Conservation (phyloP, 1,140 invertebrate genomes). For the Drosophila santomea region DNA sequence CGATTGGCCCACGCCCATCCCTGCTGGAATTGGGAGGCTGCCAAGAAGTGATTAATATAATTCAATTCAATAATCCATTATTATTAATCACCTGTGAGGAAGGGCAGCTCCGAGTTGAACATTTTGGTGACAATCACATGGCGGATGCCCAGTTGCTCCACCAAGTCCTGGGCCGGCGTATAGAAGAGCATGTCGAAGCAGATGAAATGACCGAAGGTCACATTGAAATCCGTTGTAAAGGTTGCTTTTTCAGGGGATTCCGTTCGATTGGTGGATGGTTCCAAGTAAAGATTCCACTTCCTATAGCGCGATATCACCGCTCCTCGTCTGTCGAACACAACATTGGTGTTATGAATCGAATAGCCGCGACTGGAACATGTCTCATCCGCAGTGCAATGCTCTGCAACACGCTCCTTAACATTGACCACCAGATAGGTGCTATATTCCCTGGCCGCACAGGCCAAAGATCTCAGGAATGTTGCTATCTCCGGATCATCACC, state of each 20-base stretch:
- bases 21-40: slow-evolving; percentile 87
- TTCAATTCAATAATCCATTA: too few relatives aligned
- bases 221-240: slow-evolving; percentile 93
- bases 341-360: slow-evolving; percentile 89
- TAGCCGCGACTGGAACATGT: slow-evolving; percentile 73
- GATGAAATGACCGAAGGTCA: slow-evolving; percentile 91
- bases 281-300: slow-evolving; percentile 89
- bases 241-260: slow-evolving; percentile 84
- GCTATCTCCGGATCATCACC: slow-evolving; percentile 18
- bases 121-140: slow-evolving; percentile 90
- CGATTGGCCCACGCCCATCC: slow-evolving; percentile 86
- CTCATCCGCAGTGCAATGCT: slow-evolving; percentile 83
- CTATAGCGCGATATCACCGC: slow-evolving; percentile 88
- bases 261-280: slow-evolving; percentile 60
- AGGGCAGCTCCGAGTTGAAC: slow-evolving; percentile 90
- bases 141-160: slow-evolving; percentile 84
- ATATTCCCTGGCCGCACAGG: slow-evolving; percentile 59
- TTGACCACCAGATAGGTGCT: slow-evolving; percentile 89
- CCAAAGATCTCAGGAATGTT: slow-evolving; percentile 53
- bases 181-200: slow-evolving; percentile 92
- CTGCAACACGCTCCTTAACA: slow-evolving; percentile 87
- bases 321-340: slow-evolving; percentile 89
- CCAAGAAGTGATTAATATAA: neutral
- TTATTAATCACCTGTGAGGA: slow-evolving; percentile 87
- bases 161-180: slow-evolving; percentile 85